Evolutionary conservation across 2,888 invertebrate genomes (phyloP), one percentile per base, ranked within the genome.

Genomic region (Falcaria lacertinaria): DNA sequence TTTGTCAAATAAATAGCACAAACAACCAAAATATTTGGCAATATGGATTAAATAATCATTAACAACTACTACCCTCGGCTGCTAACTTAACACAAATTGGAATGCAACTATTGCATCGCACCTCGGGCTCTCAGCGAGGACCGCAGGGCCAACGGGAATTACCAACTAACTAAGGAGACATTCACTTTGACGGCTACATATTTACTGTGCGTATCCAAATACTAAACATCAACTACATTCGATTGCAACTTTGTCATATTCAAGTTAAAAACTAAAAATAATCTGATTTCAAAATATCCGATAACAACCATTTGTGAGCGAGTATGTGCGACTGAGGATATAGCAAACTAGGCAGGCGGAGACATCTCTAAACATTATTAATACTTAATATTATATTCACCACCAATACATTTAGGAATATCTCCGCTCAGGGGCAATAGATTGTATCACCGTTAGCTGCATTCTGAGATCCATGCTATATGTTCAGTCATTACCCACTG

Each of bases 31-130:
- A 73, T 80, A 80, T 86, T 89, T 88, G 88, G 88, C 79, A 87
- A 86, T 87, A 80, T 80, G 83, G 73, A 76, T 80, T 75, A 80
- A 83, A 76, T 75, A 80, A 85, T 74, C 58, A 83, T 75, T 82
- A 83, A 83, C 76, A 79, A 81, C 80, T 84, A 83, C 72, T 69
- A 76, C 77, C 74, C 69, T 70, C 80, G 66, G 79, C 74, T 74
- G 84, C 83, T 86, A 80, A 83, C 84, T 82, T 84, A 87, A 82
- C 74, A 82, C 69, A 80, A 82, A 83, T 64, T 89, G 90, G 89
- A 90, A 90, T 90, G 90, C 90, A 88, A 82, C 76, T 86, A 88
- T 86, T 89, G 89, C 89, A 89, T 89, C 85, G 80, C 82, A 80
- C 84, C 85, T 81, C 67, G 80, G 80, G 80, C 80, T 74, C 58